phyloP scores from a whole-genome alignment of 2,797 vertebrate species.

The Pseudochromis fuscus region DNA sequence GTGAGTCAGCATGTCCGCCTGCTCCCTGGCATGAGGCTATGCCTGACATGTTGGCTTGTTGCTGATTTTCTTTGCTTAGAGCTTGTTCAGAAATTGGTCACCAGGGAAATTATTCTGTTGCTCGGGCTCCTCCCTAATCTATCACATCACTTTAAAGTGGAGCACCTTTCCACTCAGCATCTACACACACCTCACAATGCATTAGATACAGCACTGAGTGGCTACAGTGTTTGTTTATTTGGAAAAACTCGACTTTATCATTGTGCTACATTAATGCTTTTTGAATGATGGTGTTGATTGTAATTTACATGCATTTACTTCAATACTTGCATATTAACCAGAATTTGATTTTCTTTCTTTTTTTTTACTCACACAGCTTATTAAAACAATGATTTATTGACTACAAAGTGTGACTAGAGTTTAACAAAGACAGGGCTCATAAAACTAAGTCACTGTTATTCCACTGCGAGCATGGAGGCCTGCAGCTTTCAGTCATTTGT shows the following conservation, averaged over 20 bases:
- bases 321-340: slow-evolving; percentile 22
- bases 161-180: slow-evolving; percentile 76
- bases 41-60: slow-evolving; percentile 78
- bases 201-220: slow-evolving; percentile 51
- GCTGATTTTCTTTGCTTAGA: slow-evolving; percentile 82
- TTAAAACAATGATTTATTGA: slow-evolving; percentile 66
- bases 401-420: slow-evolving; percentile 50
- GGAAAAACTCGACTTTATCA: not conserved
- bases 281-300: slow-evolving; percentile 29
- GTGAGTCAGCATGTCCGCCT: slow-evolving; percentile 78
- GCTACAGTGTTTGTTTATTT: slow-evolving; percentile 29
- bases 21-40: slow-evolving; percentile 63
- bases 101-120: slow-evolving; percentile 85
- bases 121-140: slow-evolving; percentile 84
- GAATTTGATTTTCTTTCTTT: slow-evolving; percentile 10
- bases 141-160: slow-evolving; percentile 84
- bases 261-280: slow-evolving; percentile 6
- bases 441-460: slow-evolving; percentile 56
- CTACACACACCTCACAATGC: slow-evolving; percentile 55
- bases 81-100: slow-evolving; percentile 85
- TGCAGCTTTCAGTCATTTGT: slow-evolving; percentile 76
- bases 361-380: slow-evolving; percentile 22
- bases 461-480: slow-evolving; percentile 48
- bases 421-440: slow-evolving; percentile 57
- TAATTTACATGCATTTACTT: slow-evolving; percentile 16